Evolutionary conservation across 2,797 vertebrate genomes (phyloP), one percentile per base, ranked within the genome.

Genomic region (Sebastiscus albofasciatus): DNA sequence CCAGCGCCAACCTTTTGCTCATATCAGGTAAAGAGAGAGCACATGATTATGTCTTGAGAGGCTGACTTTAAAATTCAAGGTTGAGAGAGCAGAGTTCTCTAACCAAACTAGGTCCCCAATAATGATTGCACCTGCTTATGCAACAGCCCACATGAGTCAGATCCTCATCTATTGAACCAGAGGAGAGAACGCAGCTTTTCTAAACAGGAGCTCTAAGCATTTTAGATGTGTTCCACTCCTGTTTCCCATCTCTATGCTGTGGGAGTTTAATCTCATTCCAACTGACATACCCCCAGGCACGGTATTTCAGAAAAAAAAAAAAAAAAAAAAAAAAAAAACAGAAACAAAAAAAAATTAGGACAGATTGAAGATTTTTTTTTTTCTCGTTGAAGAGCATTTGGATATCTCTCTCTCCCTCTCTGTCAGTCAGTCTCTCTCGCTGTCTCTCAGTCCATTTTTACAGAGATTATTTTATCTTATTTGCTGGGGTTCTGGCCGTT

Each of bases 221-320:
- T 94, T 94, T 82, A 92, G 88, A 94, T 92, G 84, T 91, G 90
- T 93, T 95, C 85, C 90, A 88, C 90, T 94, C 88, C 20, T 62
- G 78, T 92, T 93, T 92, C 84, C 88, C 80, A 80, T 93, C 84
- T 83, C 83, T 89, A 78, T 90, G 84, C 88, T 94, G 93, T 93
- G 91, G 95, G 94, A 94, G 94, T 96, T 95, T 94, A 95, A 96
- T 95, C 94, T 94, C 91, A 93, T 95, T 96, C 91, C 92, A 94
- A 91, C 89, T 93, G 94, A 93, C 90, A 76, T 89, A 93, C 92
- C 94, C 93, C 86, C 83, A 88, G 94, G 95, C 93, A 80, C 9
- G 29, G 36, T 85, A 89, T 87, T 89, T 81, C 31, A 18, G 8
- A 61, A 42, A 36, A 56, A 77, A 78, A 82, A 56, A 77, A 78